These are phyloP conservation scores for Labeo rohita DNA, from an alignment of 2,113 vertebrate genomes.

Conservation along the genomic window DNA sequence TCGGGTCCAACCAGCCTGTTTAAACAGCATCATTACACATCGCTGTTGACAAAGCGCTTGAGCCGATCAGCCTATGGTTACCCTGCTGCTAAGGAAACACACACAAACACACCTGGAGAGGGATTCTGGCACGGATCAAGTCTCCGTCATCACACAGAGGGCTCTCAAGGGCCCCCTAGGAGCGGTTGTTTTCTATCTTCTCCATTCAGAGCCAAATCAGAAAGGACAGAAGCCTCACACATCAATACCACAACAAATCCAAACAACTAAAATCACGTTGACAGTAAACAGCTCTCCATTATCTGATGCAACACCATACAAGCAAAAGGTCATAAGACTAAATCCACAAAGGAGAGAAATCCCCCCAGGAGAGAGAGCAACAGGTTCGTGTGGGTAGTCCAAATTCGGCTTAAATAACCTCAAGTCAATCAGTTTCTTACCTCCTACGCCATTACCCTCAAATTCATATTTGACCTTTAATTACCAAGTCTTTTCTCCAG, in stretches of 20 bases:
- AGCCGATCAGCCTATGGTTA: constrained; percentile 48
- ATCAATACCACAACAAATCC: constrained; percentile 16
- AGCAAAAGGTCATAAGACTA: constrained; percentile 6
- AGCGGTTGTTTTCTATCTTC: background rate
- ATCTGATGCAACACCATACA: background rate
- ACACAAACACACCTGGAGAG: constrained; percentile 26
- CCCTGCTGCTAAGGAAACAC: constrained; percentile 33
- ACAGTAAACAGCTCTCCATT: background rate
- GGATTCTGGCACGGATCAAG: constrained; percentile 18
- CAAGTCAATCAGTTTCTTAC: constrained; percentile 28
- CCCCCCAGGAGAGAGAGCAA: constrained; percentile 5
- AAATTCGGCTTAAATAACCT: background rate
- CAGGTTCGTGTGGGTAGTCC: constrained; percentile 9
- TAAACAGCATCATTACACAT: constrained; percentile 37
- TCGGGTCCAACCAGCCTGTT: constrained; percentile 42
- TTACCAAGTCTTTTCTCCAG: constrained; percentile 27
- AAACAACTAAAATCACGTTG: constrained; percentile 20
- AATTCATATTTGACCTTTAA: constrained; percentile 49
- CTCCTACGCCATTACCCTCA: constrained; percentile 19
- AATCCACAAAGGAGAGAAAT: constrained; percentile 15
- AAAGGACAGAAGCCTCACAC: background rate
- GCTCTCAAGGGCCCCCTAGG: background rate
- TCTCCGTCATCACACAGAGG: background rate
- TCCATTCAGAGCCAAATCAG: constrained; percentile 1
- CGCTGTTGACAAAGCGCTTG: constrained; percentile 47